phyloP scores from a whole-genome alignment of 2,888 invertebrate species.

The Hermaeophaga mercurialis region DNA sequence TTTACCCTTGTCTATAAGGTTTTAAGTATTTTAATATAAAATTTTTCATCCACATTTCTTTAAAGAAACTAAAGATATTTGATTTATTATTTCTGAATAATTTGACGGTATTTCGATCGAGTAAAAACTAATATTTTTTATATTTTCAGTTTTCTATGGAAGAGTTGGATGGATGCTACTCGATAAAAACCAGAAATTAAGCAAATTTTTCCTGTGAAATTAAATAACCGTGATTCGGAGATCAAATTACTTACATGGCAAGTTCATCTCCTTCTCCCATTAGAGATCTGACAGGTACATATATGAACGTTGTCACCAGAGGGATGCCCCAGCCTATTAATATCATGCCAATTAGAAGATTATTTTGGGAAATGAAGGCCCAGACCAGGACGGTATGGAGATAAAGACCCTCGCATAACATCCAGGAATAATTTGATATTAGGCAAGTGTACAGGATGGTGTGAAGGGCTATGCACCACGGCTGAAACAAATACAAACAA shows the following conservation, averaged over 20 bases:
- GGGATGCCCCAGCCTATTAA: constrained; percentile 86
- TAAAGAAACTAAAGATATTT: too few species aligned
- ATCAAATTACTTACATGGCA: constrained; percentile 62
- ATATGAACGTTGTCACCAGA: constrained; percentile 67
- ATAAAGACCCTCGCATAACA: constrained; percentile 94
- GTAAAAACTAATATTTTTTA: too few species aligned
- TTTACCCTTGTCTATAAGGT: too few species aligned
- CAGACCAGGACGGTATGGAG: constrained; percentile 91
- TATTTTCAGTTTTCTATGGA: too few species aligned
- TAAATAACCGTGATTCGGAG: too few species aligned
- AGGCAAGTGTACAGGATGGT: constrained; percentile 85
- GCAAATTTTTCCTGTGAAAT: too few species aligned
- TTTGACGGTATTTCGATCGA: too few species aligned
- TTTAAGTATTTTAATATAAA: too few species aligned
- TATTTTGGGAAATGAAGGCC: constrained; percentile 88
- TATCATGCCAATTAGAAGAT: constrained; percentile 81
- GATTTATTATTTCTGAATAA: too few species aligned
- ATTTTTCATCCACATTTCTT: too few species aligned
- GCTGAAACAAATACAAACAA: constrained; percentile 58
- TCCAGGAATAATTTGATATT: constrained; percentile 94
- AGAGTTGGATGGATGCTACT: too few species aligned
- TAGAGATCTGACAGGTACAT: constrained; percentile 68
- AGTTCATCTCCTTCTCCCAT: constrained; percentile 60
- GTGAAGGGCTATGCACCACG: constrained; percentile 82
- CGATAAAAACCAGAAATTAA: too few species aligned